Evolutionary conservation across 2,888 invertebrate species (phyloP).

Genomic region (Megastigmus dorsalis): DNA sequence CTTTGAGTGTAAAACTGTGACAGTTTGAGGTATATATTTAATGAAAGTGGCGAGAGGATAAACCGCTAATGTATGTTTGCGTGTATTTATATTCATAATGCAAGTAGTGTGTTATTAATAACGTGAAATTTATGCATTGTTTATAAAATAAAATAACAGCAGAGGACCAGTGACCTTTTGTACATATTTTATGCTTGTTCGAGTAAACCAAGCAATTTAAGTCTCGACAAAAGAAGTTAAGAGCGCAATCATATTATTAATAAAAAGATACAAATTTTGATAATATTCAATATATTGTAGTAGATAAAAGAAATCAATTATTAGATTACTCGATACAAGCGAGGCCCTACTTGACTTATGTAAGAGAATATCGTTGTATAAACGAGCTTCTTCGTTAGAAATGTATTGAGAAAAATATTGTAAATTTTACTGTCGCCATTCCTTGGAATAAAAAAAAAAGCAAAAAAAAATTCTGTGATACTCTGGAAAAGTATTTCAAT

Average conservation of each 20-base stretch:
- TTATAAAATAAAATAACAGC: constrained; percentile 38
- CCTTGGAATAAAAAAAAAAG: constrained; percentile 41
- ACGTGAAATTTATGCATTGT: constrained; percentile 33
- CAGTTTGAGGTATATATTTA: constrained; percentile 40
- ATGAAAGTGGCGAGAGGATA: constrained; percentile 34
- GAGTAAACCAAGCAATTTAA: constrained; percentile 41
- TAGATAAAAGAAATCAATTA: constrained; percentile 22
- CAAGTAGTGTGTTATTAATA: constrained; percentile 34
- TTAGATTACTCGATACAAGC: constrained; percentile 32
- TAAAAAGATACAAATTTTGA: constrained; percentile 35
- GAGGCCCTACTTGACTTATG: constrained; percentile 24
- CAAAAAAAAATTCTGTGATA: constrained; percentile 61
- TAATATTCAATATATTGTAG: constrained; percentile 37
- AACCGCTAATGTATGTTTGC: constrained; percentile 42
- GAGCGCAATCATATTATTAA: constrained; percentile 17
- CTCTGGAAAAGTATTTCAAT: constrained; percentile 51
- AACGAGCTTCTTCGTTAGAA: constrained; percentile 42
- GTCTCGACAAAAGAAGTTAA: constrained; percentile 38
- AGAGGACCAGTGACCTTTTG: constrained; percentile 53
- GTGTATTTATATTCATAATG: constrained; percentile 47
- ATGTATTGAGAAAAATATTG: constrained; percentile 30
- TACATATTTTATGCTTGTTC: constrained; percentile 49
- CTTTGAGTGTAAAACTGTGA: constrained; percentile 40
- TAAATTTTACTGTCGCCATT: constrained; percentile 39
- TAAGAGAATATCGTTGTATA: constrained; percentile 15